These are phyloP conservation scores for Leucozona laternaria DNA, from an alignment of 2,888 invertebrate genomes.

Conservation along the genomic window DNA sequence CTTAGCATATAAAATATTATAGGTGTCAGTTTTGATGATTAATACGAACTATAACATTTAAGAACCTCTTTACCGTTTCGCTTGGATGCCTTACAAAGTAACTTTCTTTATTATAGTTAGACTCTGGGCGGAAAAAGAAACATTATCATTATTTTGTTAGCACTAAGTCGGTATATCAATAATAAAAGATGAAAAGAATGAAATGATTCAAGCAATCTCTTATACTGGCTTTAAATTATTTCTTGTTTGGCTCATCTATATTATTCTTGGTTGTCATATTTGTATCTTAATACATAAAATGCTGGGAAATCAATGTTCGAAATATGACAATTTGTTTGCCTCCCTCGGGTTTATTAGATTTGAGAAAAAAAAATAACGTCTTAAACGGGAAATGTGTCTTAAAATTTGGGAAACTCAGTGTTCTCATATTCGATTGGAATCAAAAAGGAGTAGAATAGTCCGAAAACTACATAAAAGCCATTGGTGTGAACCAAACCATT, in stretches of 20 bases:
- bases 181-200: not conserved
- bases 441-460: no score
- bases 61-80: conserved; percentile 32
- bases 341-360: no score
- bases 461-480: no score
- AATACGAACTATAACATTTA: conserved; percentile 41
- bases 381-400: no score
- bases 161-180: not conserved
- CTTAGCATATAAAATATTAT: conserved; percentile 25
- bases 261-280: no score
- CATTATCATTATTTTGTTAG: not conserved
- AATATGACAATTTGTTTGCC: no score
- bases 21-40: conserved; percentile 25
- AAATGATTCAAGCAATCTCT: not conserved
- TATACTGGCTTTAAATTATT: not conserved
- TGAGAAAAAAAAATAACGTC: no score
- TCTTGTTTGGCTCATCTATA: not conserved
- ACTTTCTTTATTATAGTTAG: conserved; percentile 19
- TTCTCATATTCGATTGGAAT: no score
- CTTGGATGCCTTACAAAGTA: conserved; percentile 16
- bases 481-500: no score
- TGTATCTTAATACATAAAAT: no score
- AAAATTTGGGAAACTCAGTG: no score
- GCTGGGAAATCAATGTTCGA: no score
- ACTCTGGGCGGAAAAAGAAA: not conserved